Conservation (phyloP, 1,140 invertebrate species). For the Dermatophagoides farinae region DNA sequence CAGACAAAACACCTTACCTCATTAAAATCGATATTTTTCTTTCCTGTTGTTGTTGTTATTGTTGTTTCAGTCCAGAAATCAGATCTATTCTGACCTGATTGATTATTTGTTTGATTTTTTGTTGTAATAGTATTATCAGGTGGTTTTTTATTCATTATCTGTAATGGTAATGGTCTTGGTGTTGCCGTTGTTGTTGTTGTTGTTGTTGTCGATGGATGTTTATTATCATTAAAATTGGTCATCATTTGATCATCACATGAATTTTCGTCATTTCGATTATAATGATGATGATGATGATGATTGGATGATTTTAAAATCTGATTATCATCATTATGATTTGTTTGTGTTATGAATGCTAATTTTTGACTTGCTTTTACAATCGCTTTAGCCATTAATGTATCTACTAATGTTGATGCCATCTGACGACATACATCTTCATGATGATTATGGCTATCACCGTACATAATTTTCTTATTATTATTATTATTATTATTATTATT, state of each 20-base stretch:
- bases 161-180: background rate
- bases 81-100: background rate
- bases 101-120: background rate
- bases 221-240: too few relatives aligned
- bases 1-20: too few relatives aligned
- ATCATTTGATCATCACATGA: too few relatives aligned
- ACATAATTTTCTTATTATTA: too few relatives aligned
- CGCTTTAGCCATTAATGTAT: background rate
- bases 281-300: background rate
- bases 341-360: background rate
- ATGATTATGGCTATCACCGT: background rate
- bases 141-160: background rate
- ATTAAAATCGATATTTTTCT: too few relatives aligned
- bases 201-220: background rate
- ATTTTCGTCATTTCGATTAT: background rate
- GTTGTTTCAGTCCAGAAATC: background rate
- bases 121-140: background rate
- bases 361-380: slow-evolving; percentile 8
- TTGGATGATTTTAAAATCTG: too few relatives aligned
- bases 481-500: too few relatives aligned
- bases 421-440: background rate
- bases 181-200: background rate
- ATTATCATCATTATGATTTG: too few relatives aligned
- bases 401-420: slow-evolving; percentile 1
- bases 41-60: background rate